These are phyloP conservation scores for Coleophora deauratella DNA, from an alignment of 2,888 invertebrate species.

Conservation along the genomic window DNA sequence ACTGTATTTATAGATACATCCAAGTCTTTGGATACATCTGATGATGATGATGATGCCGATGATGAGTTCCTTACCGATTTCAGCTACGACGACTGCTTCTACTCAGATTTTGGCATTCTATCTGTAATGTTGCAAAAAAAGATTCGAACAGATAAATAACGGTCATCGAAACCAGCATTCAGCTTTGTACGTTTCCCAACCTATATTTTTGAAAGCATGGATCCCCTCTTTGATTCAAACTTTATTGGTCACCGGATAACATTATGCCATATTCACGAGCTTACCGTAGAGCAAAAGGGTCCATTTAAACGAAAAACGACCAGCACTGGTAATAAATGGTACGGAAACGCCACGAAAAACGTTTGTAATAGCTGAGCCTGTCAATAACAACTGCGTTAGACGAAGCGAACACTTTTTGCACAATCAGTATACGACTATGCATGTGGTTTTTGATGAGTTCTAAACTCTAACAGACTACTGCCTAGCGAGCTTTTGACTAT, in stretches of 20 bases:
- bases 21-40: too few species aligned
- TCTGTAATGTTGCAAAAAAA: too few species aligned
- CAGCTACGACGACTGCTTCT: too few species aligned
- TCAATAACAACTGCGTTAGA: constrained; percentile 14
- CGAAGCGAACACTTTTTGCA: constrained; percentile 5
- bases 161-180: too few species aligned
- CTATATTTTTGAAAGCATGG: too few species aligned
- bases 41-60: too few species aligned
- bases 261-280: background rate
- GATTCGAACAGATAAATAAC: too few species aligned
- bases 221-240: too few species aligned
- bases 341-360: constrained; percentile 4
- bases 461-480: background rate
- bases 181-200: too few species aligned
- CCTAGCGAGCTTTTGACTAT: constrained; percentile 5
- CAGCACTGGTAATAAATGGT: constrained; percentile 8
- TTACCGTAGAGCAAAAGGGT: background rate
- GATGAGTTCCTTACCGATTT: too few species aligned
- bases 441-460: background rate
- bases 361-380: constrained; percentile 10
- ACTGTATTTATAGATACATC: too few species aligned
- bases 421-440: background rate
- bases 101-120: too few species aligned
- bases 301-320: constrained; percentile 6
- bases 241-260: background rate